Conservation (phyloP, 2,113 vertebrate genomes). For the Brachionichthys hirsutus region DNA sequence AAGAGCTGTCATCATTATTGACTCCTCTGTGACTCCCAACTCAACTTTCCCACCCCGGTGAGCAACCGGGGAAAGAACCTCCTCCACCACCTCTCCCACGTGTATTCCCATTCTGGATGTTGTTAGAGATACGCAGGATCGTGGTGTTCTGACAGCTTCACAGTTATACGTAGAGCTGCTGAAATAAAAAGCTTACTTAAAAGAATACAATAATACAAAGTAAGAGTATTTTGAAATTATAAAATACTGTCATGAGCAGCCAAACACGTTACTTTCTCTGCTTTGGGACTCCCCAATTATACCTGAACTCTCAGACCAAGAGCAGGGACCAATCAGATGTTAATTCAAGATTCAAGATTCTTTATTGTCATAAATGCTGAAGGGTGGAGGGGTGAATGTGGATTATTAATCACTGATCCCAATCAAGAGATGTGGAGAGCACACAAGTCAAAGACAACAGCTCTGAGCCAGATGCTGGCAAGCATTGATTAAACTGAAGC, state of each 20-base stretch:
- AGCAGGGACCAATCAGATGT: slow-evolving; percentile 52
- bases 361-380: no score
- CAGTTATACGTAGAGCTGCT: no score
- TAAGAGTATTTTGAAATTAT: no score
- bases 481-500: not conserved
- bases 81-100: not conserved
- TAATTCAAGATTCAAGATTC: no score
- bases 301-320: slow-evolving; percentile 63
- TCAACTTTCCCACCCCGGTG: slow-evolving; percentile 18
- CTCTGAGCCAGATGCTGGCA: not conserved
- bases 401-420: slow-evolving; percentile 57
- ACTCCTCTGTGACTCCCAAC: slow-evolving; percentile 37
- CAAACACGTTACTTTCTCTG: slow-evolving; percentile 7
- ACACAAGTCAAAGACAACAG: not conserved
- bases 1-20: slow-evolving; percentile 45
- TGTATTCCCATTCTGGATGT: slow-evolving; percentile 1
- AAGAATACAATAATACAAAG: no score
- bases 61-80: no score
- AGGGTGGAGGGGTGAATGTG: not conserved
- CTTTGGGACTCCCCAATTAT: slow-evolving; percentile 37
- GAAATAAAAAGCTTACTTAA: no score
- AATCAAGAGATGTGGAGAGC: slow-evolving; percentile 1
- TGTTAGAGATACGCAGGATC: not conserved
- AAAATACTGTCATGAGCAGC: no score
- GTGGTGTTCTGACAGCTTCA: not conserved